Evolutionary conservation across 2,113 vertebrate genomes (phyloP).

Genomic region (Lepisosteus osseus): DNA sequence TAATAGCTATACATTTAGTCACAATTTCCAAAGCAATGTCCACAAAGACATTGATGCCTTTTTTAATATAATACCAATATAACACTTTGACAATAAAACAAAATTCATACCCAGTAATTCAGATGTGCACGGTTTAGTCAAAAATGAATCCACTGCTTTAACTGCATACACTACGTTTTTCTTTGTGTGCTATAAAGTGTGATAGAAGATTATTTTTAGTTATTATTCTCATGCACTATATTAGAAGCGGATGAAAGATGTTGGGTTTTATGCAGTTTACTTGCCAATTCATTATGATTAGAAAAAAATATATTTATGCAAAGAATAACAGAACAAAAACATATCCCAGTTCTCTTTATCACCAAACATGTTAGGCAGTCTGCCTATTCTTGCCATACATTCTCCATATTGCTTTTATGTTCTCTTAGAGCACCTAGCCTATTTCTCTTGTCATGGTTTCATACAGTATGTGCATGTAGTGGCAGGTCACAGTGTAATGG

Average conservation of each 20-base stretch:
- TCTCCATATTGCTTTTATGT: slow-evolving; percentile 7
- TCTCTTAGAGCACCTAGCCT: slow-evolving; percentile 6
- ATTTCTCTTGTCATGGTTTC: slow-evolving; percentile 7
- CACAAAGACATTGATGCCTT: slow-evolving; percentile 76
- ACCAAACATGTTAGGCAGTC: neutral
- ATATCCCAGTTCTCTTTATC: neutral
- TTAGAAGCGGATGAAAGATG: slow-evolving; percentile 36
- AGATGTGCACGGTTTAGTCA: slow-evolving; percentile 68
- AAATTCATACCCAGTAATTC: slow-evolving; percentile 71
- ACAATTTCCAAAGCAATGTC: slow-evolving; percentile 75
- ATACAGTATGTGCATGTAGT: slow-evolving; percentile 17
- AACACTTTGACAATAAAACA: slow-evolving; percentile 78
- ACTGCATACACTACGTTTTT: slow-evolving; percentile 51
- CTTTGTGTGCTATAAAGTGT: slow-evolving; percentile 61
- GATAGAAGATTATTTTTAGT: slow-evolving; percentile 34
- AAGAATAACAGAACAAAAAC: slow-evolving; percentile 5
- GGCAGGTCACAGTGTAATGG: slow-evolving; percentile 28
- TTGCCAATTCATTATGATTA: slow-evolving; percentile 35
- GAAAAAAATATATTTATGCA: slow-evolving; percentile 25
- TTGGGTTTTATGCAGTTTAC: slow-evolving; percentile 32
- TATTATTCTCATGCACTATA: slow-evolving; percentile 67
- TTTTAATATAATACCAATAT: slow-evolving; percentile 73
- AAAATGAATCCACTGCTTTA: slow-evolving; percentile 57
- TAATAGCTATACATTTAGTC: slow-evolving; percentile 73
- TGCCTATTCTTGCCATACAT: neutral